A percentile compares a stretch with the other conserved stretches of the same genome.
Evolutionary conservation across 2,797 vertebrate genomes (phyloP).

Genomic region (Podargus strigoides): DNA sequence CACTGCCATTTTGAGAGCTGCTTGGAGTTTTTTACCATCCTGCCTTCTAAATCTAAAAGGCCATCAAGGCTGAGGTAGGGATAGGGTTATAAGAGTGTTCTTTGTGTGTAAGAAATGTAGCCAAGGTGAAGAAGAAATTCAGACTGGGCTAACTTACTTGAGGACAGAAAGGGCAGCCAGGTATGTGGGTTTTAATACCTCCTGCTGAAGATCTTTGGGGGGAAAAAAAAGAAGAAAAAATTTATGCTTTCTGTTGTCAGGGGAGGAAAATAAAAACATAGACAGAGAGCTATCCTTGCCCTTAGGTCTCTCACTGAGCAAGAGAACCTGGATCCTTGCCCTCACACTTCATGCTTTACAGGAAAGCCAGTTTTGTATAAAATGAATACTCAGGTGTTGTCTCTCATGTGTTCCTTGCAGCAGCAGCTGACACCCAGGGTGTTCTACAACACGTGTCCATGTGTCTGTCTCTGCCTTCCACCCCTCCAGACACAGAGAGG

Average conservation of each 20-base stretch:
- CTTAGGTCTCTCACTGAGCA: background rate
- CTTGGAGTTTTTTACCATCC: background rate
- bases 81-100: background rate
- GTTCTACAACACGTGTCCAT: background rate
- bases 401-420: background rate
- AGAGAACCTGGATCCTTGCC: background rate
- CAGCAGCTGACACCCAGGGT: background rate
- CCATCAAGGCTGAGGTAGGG: background rate
- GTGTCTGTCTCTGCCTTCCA: background rate
- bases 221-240: background rate
- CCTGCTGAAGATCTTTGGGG: background rate
- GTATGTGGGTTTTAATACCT: background rate
- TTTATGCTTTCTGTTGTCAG: background rate
- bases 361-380: background rate
- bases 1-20: background rate
- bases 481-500: rapidly evolving
- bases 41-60: background rate
- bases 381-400: background rate
- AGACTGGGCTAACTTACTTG: background rate
- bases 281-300: background rate
- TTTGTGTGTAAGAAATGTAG: background rate
- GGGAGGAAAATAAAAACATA: background rate
- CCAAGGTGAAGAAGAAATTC: background rate
- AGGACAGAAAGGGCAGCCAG: background rate
- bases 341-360: background rate